These are phyloP conservation scores for Melipona bicolor DNA, from an alignment of 2,888 invertebrate genomes.

Conservation along the genomic window DNA sequence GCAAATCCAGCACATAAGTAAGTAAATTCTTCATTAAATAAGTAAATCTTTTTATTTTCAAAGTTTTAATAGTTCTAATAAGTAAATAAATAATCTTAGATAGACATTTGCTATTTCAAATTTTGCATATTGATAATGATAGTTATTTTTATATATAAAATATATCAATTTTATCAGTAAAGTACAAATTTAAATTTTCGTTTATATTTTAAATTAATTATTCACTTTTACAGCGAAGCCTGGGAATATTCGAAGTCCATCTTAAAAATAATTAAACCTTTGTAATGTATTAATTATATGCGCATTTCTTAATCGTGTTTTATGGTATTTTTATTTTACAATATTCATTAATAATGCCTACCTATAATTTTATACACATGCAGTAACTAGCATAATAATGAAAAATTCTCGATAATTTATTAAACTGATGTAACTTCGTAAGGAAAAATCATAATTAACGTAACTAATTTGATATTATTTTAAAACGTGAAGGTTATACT, in stretches of 20 bases:
- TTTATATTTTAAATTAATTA: slow-evolving; percentile 9
- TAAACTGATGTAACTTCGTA: too few species aligned
- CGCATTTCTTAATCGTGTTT: slow-evolving; percentile 57
- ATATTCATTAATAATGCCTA: slow-evolving; percentile 57
- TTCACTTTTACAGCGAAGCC: slow-evolving; percentile 78
- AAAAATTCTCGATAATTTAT: too few species aligned
- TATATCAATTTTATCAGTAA: slow-evolving; percentile 8
- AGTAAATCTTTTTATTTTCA: neutral
- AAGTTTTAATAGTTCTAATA: slow-evolving; percentile 11
- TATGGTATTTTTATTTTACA: slow-evolving; percentile 50
- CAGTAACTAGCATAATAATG: too few species aligned
- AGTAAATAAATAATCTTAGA: neutral
- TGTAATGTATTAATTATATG: slow-evolving; percentile 68
- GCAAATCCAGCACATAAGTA: slow-evolving; percentile 86
- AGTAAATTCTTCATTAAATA: slow-evolving; percentile 47
- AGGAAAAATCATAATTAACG: too few species aligned
- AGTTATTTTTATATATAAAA: neutral
- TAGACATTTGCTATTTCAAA: neutral
- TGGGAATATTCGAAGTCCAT: slow-evolving; percentile 83
- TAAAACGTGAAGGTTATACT: too few species aligned
- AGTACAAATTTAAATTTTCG: neutral
- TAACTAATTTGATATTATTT: too few species aligned
- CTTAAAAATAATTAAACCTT: slow-evolving; percentile 81
- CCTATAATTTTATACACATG: slow-evolving; percentile 68
- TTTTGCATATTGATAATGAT: neutral